Evolutionary conservation across 1,140 invertebrate species (phyloP).

Genomic region (Homarus americanus): DNA sequence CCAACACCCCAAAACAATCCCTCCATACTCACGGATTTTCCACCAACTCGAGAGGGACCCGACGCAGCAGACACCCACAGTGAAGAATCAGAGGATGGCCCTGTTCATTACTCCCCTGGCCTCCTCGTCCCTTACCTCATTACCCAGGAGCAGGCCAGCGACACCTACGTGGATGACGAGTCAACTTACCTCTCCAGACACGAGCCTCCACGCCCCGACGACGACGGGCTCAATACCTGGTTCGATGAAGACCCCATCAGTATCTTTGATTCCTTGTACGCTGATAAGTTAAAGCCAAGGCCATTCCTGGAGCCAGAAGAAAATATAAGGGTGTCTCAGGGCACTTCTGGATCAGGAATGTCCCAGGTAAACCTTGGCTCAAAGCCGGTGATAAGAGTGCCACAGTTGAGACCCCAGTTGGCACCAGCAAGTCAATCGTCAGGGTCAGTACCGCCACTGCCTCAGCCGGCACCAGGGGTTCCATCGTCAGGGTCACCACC

Average conservation of each 20-base stretch:
- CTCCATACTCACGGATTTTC: background rate
- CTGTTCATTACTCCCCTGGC: background rate
- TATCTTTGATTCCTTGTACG: slow-evolving; percentile 39
- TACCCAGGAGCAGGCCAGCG: background rate
- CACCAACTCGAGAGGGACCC: background rate
- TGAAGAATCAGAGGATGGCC: background rate
- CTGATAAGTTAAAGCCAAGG: background rate
- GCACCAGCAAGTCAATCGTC: too few relatives aligned
- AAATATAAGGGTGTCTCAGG: background rate
- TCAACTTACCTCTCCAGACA: background rate
- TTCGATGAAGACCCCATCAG: slow-evolving; percentile 41
- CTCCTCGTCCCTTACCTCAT: background rate
- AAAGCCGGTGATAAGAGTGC: background rate
- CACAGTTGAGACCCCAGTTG: background rate
- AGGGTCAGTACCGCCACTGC: too few relatives aligned
- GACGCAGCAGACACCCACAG: background rate
- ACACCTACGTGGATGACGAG: background rate
- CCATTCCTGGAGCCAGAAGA: background rate
- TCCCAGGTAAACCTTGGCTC: background rate
- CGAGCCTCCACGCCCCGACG: slow-evolving; percentile 14
- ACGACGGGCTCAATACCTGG: slow-evolving; percentile 41
- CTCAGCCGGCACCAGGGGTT: background rate
- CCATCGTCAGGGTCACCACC: too few relatives aligned
- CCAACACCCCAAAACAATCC: background rate
- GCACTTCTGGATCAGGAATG: background rate